Base-by-base conservation (phyloP, 1,140 invertebrate genomes). In the Helicoverpa zea region DNA sequence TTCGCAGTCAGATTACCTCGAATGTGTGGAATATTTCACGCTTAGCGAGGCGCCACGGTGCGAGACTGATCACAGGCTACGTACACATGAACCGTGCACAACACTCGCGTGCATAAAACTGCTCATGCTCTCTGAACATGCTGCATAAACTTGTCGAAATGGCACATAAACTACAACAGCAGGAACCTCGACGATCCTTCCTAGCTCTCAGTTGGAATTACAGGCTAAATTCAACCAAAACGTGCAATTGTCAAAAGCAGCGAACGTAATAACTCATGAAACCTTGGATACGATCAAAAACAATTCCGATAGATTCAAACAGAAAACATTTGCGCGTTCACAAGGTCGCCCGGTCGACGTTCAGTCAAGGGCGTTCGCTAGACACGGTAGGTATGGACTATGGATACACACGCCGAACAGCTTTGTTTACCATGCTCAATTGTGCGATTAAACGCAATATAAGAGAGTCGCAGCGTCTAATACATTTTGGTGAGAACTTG, bases 331-430 rank as follows among this genome's bases (percentile, higher is more conserved):
- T 91, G 89, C 85, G 87, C 82, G 81, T 81, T 83, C 83, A 89
- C 92, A 93, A 94, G 92, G 93, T 91, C 91, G 91, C 78, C 93
- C 93, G 90, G 92, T 92, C 88, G 89, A 80, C 89, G 89, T 82
- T 84, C 86, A 94, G 93, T 94, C 93, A 94, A 94, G 93, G 93
- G 92, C 93, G 91, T 91, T 92, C 89, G 83, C 88, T 92, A 91
- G 89, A 91, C 89, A 84, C 84, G 81, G 81, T 88, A 91, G 81
- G 87, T 91, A 84, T 77, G 77, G 82, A 86, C 86, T 83, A 86
- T 83, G 52, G 84, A 82, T 86, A 81, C 52, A 74, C 49, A 63
- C 56, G 63, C 51, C 70, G 70, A 81, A 82, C 76, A 86, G 84
- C 82, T 88, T 87, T 86, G 83, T 89, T 86, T 85, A 86, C 88